A percentile compares a stretch with the other conserved stretches of the same genome.
Conservation (phyloP, 2,113 vertebrate genomes). For the Edolisoma coerulescens region DNA sequence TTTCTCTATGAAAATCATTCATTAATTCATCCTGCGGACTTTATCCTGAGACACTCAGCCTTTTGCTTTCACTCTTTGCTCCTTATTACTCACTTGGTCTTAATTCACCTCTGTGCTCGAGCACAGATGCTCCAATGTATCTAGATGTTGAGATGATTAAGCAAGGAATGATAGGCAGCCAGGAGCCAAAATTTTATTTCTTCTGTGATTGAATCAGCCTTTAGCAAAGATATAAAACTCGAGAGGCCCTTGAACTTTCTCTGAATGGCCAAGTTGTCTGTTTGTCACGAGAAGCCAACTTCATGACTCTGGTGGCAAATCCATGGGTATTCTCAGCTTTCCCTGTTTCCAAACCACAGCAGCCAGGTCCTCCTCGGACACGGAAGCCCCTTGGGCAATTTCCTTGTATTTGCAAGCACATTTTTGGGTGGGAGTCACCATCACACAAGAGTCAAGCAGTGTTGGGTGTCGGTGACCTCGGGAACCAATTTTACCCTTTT, state of each 20-base stretch:
- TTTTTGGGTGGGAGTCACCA: neutral
- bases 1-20: slow-evolving; percentile 28
- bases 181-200: neutral
- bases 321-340: neutral
- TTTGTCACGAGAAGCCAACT: neutral
- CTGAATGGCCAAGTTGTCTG: neutral
- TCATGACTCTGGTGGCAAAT: neutral
- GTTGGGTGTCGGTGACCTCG: rapidly evolving
- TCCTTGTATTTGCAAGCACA: neutral
- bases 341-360: neutral
- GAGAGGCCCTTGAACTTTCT: neutral
- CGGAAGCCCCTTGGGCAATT: neutral
- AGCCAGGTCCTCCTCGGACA: neutral
- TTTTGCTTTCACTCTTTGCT: neutral
- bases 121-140: rapidly evolving
- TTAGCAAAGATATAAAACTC: neutral
- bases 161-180: neutral
- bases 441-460: rapidly evolving
- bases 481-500: neutral
- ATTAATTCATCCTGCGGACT: slow-evolving; percentile 27
- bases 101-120: neutral
- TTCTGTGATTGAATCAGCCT: neutral
- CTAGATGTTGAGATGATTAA: neutral
- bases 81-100: neutral
- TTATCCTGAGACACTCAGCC: neutral